Base-by-base conservation (phyloP, 2,888 invertebrate genomes). In the Lasioglossum calceatum region DNA sequence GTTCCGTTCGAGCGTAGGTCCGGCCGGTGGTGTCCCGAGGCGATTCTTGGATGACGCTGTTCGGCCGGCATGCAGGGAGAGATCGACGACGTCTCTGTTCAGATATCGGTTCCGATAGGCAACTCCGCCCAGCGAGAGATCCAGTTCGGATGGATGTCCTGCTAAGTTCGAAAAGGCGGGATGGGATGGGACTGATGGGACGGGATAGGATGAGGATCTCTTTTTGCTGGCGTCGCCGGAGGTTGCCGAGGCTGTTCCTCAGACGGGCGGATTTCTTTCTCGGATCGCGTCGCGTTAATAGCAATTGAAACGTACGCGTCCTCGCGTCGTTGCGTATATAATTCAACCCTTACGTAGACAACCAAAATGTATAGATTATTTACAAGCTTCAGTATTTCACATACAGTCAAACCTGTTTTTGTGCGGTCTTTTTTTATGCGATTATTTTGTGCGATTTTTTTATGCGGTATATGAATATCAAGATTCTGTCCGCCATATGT, bases 261-360 rank as follows among this genome's bases (percentile, higher is more conserved):
- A 19, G 50, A 19, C 50, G 50, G 50, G 50, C 50, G 50, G 50
- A 19, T 19, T 61, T 50, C 54, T 36, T 36, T 39, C 71, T 54
- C 64, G 85, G 64, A 70, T 83, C 64, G 58, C 47, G 32, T 32
- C 64, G 64, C 32, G 80, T 82, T 78, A 77, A 82, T 87, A 84
- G 84, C 87, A 90, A 90, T 87, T 77, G 83, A 88, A 85, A 90
- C 80, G 79, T 86, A 84, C 84, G 10, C 42, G 42, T 42, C 42
- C 10, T 42, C 10, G 42, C 42, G 1, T 42, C 42, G 1, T 42
- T 42, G 42, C 42, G 8, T n/a, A n/a, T 42, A 42, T 42, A 4
- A 39, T 42, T 42, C 10, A 42, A 42, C 42, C 42, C 10, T 10
- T 42, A 8, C 10, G 42, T 10, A 42, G 10, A 8, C 42, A 42